Evolutionary conservation across 2,888 invertebrate genomes (phyloP).

Genomic region (Acanthosoma haemorrhoidale): DNA sequence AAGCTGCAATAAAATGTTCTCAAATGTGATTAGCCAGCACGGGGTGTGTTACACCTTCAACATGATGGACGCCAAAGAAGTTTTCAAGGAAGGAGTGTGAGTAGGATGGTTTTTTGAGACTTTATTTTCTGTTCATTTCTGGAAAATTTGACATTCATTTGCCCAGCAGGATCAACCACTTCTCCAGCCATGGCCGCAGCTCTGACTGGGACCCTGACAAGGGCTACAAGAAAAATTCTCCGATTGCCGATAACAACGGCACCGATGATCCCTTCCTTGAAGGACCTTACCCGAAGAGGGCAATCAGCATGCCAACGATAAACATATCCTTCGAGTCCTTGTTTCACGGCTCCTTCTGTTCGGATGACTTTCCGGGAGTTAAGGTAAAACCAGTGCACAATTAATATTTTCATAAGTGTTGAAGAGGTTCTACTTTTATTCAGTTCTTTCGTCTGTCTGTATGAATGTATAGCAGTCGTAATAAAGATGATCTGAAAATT

Average conservation of each 20-base stretch:
- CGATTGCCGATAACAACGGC: background rate
- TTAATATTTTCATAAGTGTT: too few relatives aligned
- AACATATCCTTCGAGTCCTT: background rate
- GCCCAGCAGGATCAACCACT: background rate
- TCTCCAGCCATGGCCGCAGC: background rate
- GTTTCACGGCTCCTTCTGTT: background rate
- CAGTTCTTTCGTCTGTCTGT: too few relatives aligned
- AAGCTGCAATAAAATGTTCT: background rate
- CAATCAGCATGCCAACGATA: background rate
- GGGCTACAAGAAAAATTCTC: background rate
- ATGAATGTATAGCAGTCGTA: too few relatives aligned
- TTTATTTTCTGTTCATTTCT: background rate
- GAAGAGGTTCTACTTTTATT: too few relatives aligned
- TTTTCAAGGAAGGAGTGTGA: slow-evolving; percentile 14
- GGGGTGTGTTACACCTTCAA: slow-evolving; percentile 16
- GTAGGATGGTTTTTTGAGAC: background rate
- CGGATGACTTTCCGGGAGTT: background rate
- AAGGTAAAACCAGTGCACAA: too few relatives aligned
- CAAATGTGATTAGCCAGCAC: slow-evolving; percentile 1
- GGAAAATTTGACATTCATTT: background rate
- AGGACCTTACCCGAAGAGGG: background rate
- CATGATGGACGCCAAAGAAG: background rate
- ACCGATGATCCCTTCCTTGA: background rate
- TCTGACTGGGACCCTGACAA: background rate
- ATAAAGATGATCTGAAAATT: too few relatives aligned